Percentiles rank a stretch among this genome's conserved stretches.
These are phyloP conservation scores for Monochamus alternatus DNA, from an alignment of 2,888 invertebrate genomes.

Conservation along the genomic window DNA sequence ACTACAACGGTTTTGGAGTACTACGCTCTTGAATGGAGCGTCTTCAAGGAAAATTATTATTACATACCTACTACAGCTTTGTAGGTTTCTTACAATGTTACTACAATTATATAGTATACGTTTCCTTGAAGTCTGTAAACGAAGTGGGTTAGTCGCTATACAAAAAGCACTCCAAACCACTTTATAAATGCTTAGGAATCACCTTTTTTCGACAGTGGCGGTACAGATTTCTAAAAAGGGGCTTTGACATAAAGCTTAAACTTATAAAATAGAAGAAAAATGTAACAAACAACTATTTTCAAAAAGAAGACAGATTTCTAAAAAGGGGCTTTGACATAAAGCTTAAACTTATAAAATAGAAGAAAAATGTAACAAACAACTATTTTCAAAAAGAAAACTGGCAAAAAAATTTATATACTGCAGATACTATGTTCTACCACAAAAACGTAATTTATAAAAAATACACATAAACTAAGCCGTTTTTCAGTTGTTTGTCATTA, in stretches of 20 bases:
- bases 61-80: slow-evolving; percentile 5
- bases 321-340: not conserved
- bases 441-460: no score
- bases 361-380: no score
- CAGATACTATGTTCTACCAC: no score
- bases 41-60: slow-evolving; percentile 13
- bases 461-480: no score
- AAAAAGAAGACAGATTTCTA: no score
- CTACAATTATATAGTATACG: slow-evolving; percentile 30
- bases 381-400: no score
- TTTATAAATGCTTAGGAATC: slow-evolving; percentile 23
- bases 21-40: slow-evolving; percentile 26
- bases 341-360: not conserved
- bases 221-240: not conserved
- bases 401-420: no score
- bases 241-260: no score
- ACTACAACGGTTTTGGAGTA: slow-evolving; percentile 9
- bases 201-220: slow-evolving; percentile 29
- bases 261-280: not conserved
- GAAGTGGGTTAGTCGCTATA: slow-evolving; percentile 20
- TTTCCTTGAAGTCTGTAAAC: slow-evolving; percentile 22
- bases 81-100: slow-evolving; percentile 31
- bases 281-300: no score
- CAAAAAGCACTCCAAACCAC: slow-evolving; percentile 35
- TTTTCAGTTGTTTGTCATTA: no score